Evolutionary conservation across 1,140 invertebrate species (phyloP), one percentile per base, ranked within the genome.

Genomic region (Drosophila aff.): DNA sequence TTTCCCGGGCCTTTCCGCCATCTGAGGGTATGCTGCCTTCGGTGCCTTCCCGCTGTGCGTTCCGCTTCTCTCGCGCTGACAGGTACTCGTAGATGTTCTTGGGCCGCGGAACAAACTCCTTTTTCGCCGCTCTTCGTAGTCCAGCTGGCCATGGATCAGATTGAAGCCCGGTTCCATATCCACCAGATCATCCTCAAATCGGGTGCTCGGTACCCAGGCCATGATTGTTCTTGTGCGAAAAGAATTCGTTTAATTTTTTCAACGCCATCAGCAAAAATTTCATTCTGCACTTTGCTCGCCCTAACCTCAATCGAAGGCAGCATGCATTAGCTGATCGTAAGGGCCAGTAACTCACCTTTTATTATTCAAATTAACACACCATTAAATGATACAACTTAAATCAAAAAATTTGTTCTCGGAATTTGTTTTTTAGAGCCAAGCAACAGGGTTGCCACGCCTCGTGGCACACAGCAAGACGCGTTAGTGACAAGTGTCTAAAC

Each of bases 171-270:
- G 73, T 23, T 92, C 78, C 36, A 85, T 49, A n/a, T 71, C 57
- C 18, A 92, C 65, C 28, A 92, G 72, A 33, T 92, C 91, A 18
- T 92, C 71, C 59, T 92, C 91, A 52, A 92, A 92, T n/a, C 65
- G 73, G 1, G 72, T 80, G 15, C 68, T 65, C 13, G 91, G 91
- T 18, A 59, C 74, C 91, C 91, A 92, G 28, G 84, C 84, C 84
- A 87, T 87, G 43, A 43, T 43, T n/a, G 21, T 52, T 21, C 38
- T 50, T 60, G 16, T 26, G 23, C 44, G 23, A 72, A 60, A 60
- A 18, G 23, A 23, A 46, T 33, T 44, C 11, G n/a, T 60, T 60
- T 18, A 28, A 59, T 49, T 60, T 57, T 21, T 41, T 50, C 18
- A 18, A 36, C 18, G 31, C 15, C 52, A 55, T 47, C 43, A 66